Conservation (phyloP, 2,113 vertebrate species). For the Laterallus jamaicensis region DNA sequence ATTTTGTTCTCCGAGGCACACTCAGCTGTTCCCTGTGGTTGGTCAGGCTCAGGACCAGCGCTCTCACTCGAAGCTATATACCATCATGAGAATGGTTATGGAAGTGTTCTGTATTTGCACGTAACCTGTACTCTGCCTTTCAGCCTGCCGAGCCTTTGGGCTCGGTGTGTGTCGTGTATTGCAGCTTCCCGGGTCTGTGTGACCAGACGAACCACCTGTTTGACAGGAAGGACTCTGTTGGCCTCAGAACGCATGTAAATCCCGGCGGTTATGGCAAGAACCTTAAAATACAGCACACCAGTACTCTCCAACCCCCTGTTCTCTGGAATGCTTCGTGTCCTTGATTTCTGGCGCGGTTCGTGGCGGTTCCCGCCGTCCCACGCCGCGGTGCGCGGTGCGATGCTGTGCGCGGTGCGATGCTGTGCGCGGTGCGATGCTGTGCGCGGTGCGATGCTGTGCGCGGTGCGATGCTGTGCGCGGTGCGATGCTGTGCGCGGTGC, state of each 20-base stretch:
- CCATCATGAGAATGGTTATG: background rate
- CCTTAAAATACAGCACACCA: background rate
- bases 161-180: rapidly evolving
- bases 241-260: background rate
- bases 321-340: background rate
- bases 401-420: too few relatives aligned
- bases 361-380: background rate
- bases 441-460: too few relatives aligned
- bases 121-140: background rate
- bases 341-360: background rate
- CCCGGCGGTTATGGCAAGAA: background rate
- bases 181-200: background rate
- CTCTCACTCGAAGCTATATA: background rate
- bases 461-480: too few relatives aligned
- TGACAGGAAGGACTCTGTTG: background rate
- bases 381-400: too few relatives aligned
- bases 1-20: background rate
- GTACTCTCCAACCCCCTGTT: background rate
- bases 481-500: too few relatives aligned
- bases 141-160: background rate
- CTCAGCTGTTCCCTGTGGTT: too few relatives aligned
- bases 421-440: too few relatives aligned
- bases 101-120: background rate
- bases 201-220: background rate
- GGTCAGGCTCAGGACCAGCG: background rate